Base-by-base conservation (phyloP, 2,797 vertebrate species). In the Centroberyx gerrardi region DNA sequence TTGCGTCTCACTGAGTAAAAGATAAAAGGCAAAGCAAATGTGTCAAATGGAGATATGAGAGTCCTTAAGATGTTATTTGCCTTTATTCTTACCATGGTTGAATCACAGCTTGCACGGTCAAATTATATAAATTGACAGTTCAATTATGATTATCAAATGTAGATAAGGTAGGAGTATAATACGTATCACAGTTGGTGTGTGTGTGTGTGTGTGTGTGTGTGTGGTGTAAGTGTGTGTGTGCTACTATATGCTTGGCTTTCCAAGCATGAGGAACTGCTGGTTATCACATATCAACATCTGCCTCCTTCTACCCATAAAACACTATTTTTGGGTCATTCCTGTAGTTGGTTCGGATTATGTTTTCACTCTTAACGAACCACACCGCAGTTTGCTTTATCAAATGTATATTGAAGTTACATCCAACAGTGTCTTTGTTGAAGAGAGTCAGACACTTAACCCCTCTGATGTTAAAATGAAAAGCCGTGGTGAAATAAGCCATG, bases 101-200 rank as follows among this genome's bases (percentile, higher is more conserved):
- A n/a, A 17, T 49, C 46, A 49, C 7, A 15, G 46, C n/a, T n/a
- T 49, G 46, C n/a, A 49, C 17, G n/a, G 46, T 49, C n/a, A n/a
- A 49, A 27, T 62, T 62, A 62, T 28, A 62, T 48, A 48, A 46
- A 15, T 59, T 38, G 8, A 59, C 33, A 49, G 27, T 28, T n/a
- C 1, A n/a, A n/a, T 49, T 5, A 17, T n/a, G 46, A 49, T 13
- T 51, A 40, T 8, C 6, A 38, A 65, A 65, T 28, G 13, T 27
- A 54, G 33, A 54, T 66, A 6, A 53, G 17, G n/a, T 12, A 54
- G 33, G 38, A 22, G 15, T 27, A 13, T 9, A 2, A n/a, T 22
- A 18, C 27, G 51, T 36, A 36, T 36, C 49, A 8, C 9, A 29
- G 28, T 64, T 14, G 29, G 46, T 63, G 28, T 51, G 46, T 36